These are phyloP conservation scores for Electrophaes corylata DNA, from an alignment of 2,888 invertebrate species.

Conservation along the genomic window DNA sequence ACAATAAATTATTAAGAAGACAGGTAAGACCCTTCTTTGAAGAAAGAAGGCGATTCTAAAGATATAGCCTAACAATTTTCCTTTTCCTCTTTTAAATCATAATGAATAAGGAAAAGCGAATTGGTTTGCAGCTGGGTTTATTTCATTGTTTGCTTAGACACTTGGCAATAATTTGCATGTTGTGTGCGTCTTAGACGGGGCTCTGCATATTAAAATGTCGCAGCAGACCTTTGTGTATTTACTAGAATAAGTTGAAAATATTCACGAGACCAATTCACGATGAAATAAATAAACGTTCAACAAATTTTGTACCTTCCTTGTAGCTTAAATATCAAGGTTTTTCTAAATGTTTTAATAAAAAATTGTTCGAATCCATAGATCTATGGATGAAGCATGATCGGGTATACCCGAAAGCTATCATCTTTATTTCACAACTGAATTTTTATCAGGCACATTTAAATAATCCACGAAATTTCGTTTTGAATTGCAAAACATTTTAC, in stretches of 20 bases:
- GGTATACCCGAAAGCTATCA: not conserved
- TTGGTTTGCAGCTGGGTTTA: conserved; percentile 8
- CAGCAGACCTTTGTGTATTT: conserved; percentile 1
- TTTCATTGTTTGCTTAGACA: conserved; percentile 9
- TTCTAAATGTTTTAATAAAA: too few relatives aligned
- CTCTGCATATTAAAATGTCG: conserved; percentile 17
- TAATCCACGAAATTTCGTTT: conserved; percentile 28
- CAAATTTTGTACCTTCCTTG: too few relatives aligned
- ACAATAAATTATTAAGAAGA: too few relatives aligned
- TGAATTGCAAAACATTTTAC: conserved; percentile 35
- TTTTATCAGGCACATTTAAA: conserved; percentile 29
- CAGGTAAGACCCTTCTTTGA: too few relatives aligned
- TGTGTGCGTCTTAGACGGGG: conserved; percentile 4
- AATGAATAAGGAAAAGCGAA: conserved; percentile 3
- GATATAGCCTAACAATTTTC: not conserved
- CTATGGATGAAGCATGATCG: too few relatives aligned
- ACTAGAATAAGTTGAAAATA: not conserved
- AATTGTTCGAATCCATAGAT: too few relatives aligned
- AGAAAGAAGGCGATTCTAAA: not conserved
- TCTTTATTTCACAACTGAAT: conserved; percentile 19
- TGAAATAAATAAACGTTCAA: not conserved
- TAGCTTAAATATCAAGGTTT: too few relatives aligned
- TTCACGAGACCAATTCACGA: not conserved
- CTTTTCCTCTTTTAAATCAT: conserved; percentile 1
- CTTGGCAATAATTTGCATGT: conserved; percentile 16